Evolutionary conservation across 2,888 invertebrate species (phyloP).

Genomic region (Polymixis lichenea): DNA sequence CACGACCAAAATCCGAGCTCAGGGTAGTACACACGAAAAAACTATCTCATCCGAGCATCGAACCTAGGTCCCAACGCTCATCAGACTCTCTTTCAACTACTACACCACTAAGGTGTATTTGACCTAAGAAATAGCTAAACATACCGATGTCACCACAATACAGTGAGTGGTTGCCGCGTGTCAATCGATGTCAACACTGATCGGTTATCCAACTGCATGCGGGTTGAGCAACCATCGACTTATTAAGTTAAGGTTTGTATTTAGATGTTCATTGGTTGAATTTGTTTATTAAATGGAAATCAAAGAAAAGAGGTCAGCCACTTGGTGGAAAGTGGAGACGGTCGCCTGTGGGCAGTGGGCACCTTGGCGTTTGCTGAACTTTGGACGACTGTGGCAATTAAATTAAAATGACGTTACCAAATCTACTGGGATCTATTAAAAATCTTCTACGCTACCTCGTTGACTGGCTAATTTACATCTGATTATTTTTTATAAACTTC

Average conservation of each 20-base stretch:
- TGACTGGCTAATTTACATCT: too few relatives aligned
- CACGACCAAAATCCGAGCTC: too few relatives aligned
- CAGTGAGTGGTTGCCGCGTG: conserved; percentile 9
- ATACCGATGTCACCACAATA: conserved; percentile 30
- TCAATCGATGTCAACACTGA: conserved; percentile 42
- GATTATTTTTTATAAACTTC: too few relatives aligned
- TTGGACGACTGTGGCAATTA: too few relatives aligned
- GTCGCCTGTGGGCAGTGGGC: background rate
- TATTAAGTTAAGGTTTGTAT: background rate
- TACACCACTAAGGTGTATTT: background rate
- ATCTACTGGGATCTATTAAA: too few relatives aligned
- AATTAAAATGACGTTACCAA: too few relatives aligned
- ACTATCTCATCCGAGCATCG: too few relatives aligned
- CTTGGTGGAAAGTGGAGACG: background rate
- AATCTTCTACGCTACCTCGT: too few relatives aligned
- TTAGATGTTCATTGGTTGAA: conserved; percentile 1
- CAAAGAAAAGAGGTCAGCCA: background rate
- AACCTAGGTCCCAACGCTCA: background rate
- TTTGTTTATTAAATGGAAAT: background rate
- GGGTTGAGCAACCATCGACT: conserved; percentile 33
- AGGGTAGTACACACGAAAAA: too few relatives aligned
- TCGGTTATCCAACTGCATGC: conserved; percentile 38
- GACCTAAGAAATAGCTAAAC: conserved; percentile 7
- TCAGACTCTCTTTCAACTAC: background rate
- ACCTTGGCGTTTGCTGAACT: background rate